Conservation (phyloP, 2,113 vertebrate genomes). For the Trematomus loennbergii region DNA sequence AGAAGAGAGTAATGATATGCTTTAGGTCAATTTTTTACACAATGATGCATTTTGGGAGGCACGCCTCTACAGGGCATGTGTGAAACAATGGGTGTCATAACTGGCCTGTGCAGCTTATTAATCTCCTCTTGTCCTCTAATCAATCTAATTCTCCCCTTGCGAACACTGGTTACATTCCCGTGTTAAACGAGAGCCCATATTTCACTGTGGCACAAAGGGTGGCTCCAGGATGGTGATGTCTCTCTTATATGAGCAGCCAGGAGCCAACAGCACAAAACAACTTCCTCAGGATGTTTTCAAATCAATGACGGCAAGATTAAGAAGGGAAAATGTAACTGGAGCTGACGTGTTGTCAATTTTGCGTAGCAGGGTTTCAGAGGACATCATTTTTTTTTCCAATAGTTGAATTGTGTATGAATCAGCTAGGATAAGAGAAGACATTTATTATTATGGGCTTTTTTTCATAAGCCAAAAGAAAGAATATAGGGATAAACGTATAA, state of each 20-base stretch:
- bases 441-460: conserved; percentile 11
- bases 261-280: conserved; percentile 68
- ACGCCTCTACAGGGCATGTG: conserved; percentile 86
- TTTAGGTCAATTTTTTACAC: conserved; percentile 96
- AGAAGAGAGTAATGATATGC: conserved; percentile 92
- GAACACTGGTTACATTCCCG: conserved; percentile 84
- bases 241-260: conserved; percentile 72
- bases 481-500: conserved; percentile 17
- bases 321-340: conserved; percentile 35
- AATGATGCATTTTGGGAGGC: conserved; percentile 93
- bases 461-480: conserved; percentile 5
- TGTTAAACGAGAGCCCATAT: conserved; percentile 87
- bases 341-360: conserved; percentile 18
- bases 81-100: conserved; percentile 95
- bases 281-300: conserved; percentile 76
- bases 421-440: background rate
- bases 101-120: conserved; percentile 90
- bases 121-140: conserved; percentile 89
- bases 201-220: conserved; percentile 80
- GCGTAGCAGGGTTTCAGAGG: conserved; percentile 20
- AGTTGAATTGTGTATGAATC: conserved; percentile 27
- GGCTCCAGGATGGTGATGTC: conserved; percentile 80
- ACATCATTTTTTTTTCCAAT: conserved; percentile 33
- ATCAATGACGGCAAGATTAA: conserved; percentile 60
- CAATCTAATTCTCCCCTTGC: conserved; percentile 88